Percentiles rank a stretch among this genome's conserved stretches.
Conservation (phyloP, 2,113 vertebrate genomes). For the Centropus unirufus region DNA sequence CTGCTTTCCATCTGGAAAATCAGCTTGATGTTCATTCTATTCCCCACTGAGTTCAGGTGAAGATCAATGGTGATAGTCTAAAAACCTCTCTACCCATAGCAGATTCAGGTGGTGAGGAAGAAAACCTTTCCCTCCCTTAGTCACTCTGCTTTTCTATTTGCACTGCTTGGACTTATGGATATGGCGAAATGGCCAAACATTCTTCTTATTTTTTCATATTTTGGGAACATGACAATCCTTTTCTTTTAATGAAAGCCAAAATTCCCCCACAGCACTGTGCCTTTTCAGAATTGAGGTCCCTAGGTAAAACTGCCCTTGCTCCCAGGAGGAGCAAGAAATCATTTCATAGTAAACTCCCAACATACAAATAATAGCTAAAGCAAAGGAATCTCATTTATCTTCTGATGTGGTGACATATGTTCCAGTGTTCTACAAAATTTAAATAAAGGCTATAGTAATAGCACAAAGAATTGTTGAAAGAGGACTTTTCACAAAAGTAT, state of each 20-base stretch:
- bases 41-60: neutral
- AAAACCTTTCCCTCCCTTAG: neutral
- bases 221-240: neutral
- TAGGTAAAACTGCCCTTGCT: neutral
- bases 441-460: neutral
- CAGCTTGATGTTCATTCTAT: neutral
- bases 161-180: neutral
- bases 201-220: neutral
- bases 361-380: neutral
- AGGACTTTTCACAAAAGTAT: neutral
- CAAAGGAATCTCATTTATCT: neutral
- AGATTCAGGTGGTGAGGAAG: neutral
- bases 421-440: neutral
- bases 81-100: neutral
- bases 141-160: neutral
- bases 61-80: neutral
- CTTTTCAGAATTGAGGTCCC: neutral
- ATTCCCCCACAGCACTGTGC: neutral
- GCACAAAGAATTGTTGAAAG: neutral
- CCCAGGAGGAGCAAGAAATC: neutral
- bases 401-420: neutral
- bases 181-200: neutral
- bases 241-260: neutral
- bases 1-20: neutral
- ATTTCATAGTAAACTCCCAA: neutral